Base-by-base conservation (phyloP, 2,888 invertebrate species). In the Drosophila limbata region DNA sequence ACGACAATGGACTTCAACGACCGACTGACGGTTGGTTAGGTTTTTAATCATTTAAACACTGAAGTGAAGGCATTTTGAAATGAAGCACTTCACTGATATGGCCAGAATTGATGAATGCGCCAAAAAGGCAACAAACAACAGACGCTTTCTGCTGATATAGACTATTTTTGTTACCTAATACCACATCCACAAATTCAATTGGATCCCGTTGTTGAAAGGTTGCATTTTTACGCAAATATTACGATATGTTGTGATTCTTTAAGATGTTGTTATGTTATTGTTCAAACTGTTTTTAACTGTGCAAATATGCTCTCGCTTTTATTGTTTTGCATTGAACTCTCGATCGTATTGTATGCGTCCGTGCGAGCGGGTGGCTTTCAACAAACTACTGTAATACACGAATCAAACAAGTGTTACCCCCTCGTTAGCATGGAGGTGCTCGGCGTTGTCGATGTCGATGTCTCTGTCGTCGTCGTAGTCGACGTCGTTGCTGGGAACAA, bases 301-400 rank as follows among this genome's bases (percentile, higher is more conserved):
- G 69, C 60, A 77, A 70, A 64, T 67, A 69, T 40, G 21, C 5
- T n/a, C 37, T 21, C 37, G 10, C 33, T 42, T 55, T 44, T 55
- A 42, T 39, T 17, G 33, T 52, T 39, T 75, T 66, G 66, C 57
- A 61, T 63, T 62, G 83, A 79, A 82, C 79, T 68, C 56, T 42
- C 69, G 73, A 70, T 77, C 71, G 55, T 68, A 60, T 67, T 60
- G 60, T 84, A 57, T 63, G 66, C 83, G 86, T 83, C 83, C 86
- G 83, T 69, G 59, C 84, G 45, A 73, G 64, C 61, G 72, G 77
- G 73, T 72, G 88, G 84, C 84, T 88, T 88, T 88, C 84, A 89
- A 88, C 78, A 88, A 85, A 85, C 86, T 86, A 86, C 90, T 86
- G 86, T 88, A 86, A 89, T 86, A 86, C 86, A 86, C 88, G 77